Evolutionary conservation across 2,797 vertebrate species (phyloP).

Genomic region (Crenuchus spilurus): DNA sequence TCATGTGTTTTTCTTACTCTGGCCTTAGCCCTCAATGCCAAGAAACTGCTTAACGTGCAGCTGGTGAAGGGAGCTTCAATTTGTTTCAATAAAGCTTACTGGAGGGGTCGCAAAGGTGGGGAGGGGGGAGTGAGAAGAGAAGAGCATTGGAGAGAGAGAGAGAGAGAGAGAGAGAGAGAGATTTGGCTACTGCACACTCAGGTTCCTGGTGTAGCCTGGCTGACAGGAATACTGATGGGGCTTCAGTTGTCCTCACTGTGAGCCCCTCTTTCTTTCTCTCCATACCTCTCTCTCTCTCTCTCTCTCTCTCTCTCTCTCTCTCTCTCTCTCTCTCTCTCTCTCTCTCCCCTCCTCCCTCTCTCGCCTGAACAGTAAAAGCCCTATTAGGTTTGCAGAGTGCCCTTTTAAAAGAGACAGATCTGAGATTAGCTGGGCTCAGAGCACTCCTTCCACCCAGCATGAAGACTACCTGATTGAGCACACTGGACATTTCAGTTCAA

Average conservation of each 20-base stretch:
- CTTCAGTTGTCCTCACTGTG: slow-evolving; percentile 19
- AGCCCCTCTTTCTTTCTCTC: slow-evolving; percentile 32
- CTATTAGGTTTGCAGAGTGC: slow-evolving; percentile 56
- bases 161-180: slow-evolving; percentile 10
- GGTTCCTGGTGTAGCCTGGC: slow-evolving; percentile 64
- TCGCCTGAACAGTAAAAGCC: slow-evolving; percentile 54
- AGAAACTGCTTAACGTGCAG: slow-evolving; percentile 69
- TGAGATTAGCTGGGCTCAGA: slow-evolving; percentile 43
- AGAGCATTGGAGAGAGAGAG: slow-evolving; percentile 6
- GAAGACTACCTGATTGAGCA: slow-evolving; percentile 56
- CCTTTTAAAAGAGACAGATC: slow-evolving; percentile 54
- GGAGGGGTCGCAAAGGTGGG: slow-evolving; percentile 31
- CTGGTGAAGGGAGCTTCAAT: slow-evolving; percentile 62
- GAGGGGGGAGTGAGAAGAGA: slow-evolving; percentile 9
- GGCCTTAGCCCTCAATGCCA: slow-evolving; percentile 30
- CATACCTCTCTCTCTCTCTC: slow-evolving; percentile 6
- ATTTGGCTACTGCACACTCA: slow-evolving; percentile 36
- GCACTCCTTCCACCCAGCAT: slow-evolving; percentile 44
- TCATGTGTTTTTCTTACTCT: slow-evolving; percentile 65
- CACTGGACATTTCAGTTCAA: slow-evolving; percentile 49
- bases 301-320: slow-evolving; percentile 23
- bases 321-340: slow-evolving; percentile 25
- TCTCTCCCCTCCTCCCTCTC: slow-evolving; percentile 20
- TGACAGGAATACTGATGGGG: slow-evolving; percentile 75
- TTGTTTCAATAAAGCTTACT: slow-evolving; percentile 71